These are phyloP conservation scores for Danaus plexippus DNA, from an alignment of 1,140 invertebrate species.

Conservation along the genomic window DNA sequence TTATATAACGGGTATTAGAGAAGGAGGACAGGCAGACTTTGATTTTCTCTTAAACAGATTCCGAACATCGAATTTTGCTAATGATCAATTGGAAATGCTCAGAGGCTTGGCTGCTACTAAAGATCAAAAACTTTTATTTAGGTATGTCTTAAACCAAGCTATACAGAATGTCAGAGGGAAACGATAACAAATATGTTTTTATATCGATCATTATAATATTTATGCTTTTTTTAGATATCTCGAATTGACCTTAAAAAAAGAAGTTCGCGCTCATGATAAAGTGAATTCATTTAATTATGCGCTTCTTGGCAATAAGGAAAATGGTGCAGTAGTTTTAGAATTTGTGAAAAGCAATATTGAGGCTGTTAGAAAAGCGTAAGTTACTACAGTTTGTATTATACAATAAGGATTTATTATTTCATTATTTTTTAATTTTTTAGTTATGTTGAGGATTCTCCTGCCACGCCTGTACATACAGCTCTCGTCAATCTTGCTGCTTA, in stretches of 20 bases:
- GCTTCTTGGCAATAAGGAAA: constrained; percentile 46
- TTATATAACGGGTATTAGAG: constrained; percentile 72
- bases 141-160: constrained; percentile 21
- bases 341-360: constrained; percentile 54
- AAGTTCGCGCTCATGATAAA: constrained; percentile 57
- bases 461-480: constrained; percentile 39
- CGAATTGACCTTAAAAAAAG: constrained; percentile 41
- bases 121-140: constrained; percentile 30
- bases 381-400: constrained; percentile 12
- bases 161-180: background rate
- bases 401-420: background rate
- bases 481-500: constrained; percentile 50
- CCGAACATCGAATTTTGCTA: constrained; percentile 63
- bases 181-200: background rate
- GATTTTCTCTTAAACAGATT: constrained; percentile 71
- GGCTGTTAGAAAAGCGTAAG: constrained; percentile 51
- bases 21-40: constrained; percentile 71
- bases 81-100: constrained; percentile 74
- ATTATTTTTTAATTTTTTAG: constrained; percentile 26
- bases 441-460: constrained; percentile 50
- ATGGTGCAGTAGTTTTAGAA: constrained; percentile 36
- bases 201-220: background rate
- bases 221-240: constrained; percentile 38
- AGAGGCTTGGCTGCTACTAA: constrained; percentile 72
- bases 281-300: constrained; percentile 54